phyloP scores from a whole-genome alignment of 2,113 vertebrate genomes.

The Limnothrissa miodon region DNA sequence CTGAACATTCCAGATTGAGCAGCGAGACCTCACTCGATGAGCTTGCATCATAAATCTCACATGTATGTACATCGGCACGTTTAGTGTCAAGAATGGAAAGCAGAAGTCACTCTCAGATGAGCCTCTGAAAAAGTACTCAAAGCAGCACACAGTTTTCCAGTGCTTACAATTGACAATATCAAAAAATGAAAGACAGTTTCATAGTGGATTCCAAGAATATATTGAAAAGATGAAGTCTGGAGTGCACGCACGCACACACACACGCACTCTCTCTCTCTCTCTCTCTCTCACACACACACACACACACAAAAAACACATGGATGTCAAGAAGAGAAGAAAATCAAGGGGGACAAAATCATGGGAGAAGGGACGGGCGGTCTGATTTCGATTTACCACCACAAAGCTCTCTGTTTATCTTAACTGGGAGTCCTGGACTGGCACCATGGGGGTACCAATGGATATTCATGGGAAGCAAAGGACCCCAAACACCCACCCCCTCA shows the following conservation, averaged over 20 bases:
- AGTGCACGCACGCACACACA: neutral
- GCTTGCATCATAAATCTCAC: slow-evolving; percentile 30
- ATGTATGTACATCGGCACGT: slow-evolving; percentile 11
- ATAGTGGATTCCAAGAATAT: neutral
- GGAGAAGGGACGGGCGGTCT: slow-evolving; percentile 22
- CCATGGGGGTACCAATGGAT: slow-evolving; percentile 8
- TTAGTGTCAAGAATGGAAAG: neutral
- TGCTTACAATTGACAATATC: neutral
- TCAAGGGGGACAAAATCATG: slow-evolving; percentile 20
- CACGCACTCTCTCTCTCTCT: too few relatives aligned
- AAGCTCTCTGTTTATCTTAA: slow-evolving; percentile 42
- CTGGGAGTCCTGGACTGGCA: neutral
- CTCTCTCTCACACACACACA: neutral
- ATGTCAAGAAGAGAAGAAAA: slow-evolving; percentile 18
- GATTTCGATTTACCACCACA: slow-evolving; percentile 37
- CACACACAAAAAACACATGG: slow-evolving; percentile 36
- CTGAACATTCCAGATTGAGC: neutral
- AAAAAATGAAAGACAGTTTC: neutral
- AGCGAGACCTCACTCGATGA: neutral
- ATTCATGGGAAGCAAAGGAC: neutral
- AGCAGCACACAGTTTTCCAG: neutral
- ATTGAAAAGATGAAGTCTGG: neutral
- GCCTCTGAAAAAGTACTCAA: neutral
- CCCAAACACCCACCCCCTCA: neutral
- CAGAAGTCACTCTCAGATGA: neutral